phyloP scores from a whole-genome alignment of 2,888 invertebrate genomes.

The Orthonevra nobilis region DNA sequence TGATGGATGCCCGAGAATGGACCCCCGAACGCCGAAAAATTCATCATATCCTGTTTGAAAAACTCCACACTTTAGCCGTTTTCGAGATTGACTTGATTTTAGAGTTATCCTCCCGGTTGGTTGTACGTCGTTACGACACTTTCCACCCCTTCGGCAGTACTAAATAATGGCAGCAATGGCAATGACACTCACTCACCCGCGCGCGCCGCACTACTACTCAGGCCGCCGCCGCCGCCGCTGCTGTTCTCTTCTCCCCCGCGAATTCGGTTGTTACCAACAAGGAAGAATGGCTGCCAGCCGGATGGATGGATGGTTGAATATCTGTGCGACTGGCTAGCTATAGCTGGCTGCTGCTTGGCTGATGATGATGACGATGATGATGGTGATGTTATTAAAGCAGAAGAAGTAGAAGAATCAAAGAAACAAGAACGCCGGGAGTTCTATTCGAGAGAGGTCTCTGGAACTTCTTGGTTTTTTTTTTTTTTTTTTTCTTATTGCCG shows the following conservation, averaged over 20 bases:
- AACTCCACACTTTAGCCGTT: conserved; percentile 5
- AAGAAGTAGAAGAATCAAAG: conserved; percentile 11
- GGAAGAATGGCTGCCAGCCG: conserved; percentile 51
- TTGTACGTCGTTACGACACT: conserved; percentile 36
- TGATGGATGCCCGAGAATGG: conserved; percentile 80
- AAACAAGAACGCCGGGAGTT: conserved; percentile 43
- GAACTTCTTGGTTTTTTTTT: too few relatives aligned
- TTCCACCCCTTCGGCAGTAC: conserved; percentile 61
- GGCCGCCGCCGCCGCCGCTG: conserved; percentile 1
- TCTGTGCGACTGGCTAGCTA: too few relatives aligned
- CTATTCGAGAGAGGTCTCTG: conserved; percentile 49
- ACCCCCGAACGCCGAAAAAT: conserved; percentile 80
- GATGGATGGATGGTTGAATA: too few relatives aligned
- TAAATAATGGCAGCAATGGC: conserved; percentile 29
- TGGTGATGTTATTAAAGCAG: conserved; percentile 23
- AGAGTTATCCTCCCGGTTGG: too few relatives aligned
- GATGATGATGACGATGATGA: conserved; percentile 17
- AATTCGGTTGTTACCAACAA: conserved; percentile 39
- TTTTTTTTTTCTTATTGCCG: too few relatives aligned
- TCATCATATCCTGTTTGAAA: conserved; percentile 76
- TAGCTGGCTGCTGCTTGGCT: too few relatives aligned
- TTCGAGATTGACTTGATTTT: too few relatives aligned
- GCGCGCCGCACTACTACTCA: conserved; percentile 40
- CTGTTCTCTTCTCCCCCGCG: conserved; percentile 22
- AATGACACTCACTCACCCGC: conserved; percentile 63